phyloP scores from a whole-genome alignment of 2,888 invertebrate genomes.

The Tipula lateralis region DNA sequence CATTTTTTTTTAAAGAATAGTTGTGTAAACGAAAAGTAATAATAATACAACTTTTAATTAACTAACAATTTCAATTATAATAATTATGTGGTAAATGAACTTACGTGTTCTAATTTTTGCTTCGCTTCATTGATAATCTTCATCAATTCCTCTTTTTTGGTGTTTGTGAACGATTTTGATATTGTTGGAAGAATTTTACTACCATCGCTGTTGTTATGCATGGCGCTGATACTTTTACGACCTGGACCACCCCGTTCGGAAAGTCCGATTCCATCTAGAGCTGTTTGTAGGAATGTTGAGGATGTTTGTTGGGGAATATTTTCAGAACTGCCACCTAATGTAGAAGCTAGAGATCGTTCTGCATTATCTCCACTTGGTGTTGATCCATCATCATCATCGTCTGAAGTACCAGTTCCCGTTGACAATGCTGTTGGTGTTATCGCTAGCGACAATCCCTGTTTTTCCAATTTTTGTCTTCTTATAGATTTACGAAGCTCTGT shows the following conservation, averaged over 20 bases:
- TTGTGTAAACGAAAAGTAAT: conserved; percentile 20
- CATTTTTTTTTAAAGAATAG: conserved; percentile 35
- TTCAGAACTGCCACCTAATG: conserved; percentile 71
- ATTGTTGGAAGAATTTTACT: conserved; percentile 40
- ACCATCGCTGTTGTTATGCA: conserved; percentile 48
- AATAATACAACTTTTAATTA: neutral
- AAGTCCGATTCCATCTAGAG: conserved; percentile 47
- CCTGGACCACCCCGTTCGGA: conserved; percentile 47
- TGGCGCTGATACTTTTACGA: conserved; percentile 61
- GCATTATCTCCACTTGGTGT: conserved; percentile 79
- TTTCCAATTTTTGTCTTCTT: conserved; percentile 61
- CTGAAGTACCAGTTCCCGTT: conserved; percentile 64
- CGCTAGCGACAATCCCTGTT: conserved; percentile 47
- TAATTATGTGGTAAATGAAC: conserved; percentile 42
- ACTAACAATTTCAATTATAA: neutral
- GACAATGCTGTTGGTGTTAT: conserved; percentile 50
- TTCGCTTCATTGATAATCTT: conserved; percentile 79
- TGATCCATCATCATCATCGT: conserved; percentile 69
- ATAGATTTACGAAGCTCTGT: conserved; percentile 75
- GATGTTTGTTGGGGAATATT: conserved; percentile 45
- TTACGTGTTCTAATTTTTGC: conserved; percentile 80
- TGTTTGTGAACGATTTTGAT: conserved; percentile 49
- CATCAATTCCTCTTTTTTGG: conserved; percentile 66
- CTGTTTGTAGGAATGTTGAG: conserved; percentile 47
- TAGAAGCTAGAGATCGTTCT: conserved; percentile 60